A percentile compares a stretch with the other conserved stretches of the same genome.
phyloP scores from a whole-genome alignment of 2,113 vertebrate genomes.

The Syngnathus scovelli region DNA sequence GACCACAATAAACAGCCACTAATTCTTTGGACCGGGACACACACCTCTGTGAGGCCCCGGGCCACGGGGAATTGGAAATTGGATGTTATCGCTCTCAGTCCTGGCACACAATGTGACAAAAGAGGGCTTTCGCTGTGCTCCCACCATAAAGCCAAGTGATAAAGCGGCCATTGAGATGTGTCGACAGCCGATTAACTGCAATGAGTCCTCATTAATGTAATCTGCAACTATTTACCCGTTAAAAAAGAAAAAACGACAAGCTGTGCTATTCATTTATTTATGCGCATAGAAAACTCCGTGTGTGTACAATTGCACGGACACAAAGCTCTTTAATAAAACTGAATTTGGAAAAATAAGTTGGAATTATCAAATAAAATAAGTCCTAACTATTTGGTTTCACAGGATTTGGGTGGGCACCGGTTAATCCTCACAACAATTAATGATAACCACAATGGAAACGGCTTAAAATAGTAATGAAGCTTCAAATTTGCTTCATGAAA shows the following conservation, averaged over 20 bases:
- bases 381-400: neutral
- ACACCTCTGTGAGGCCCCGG: constrained; percentile 20
- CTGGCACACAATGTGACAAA: constrained; percentile 26
- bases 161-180: neutral
- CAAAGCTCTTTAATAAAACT: neutral
- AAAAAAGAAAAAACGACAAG: constrained; percentile 5
- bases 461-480: too few relatives aligned
- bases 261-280: neutral
- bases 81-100: constrained; percentile 36
- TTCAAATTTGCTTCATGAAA: too few relatives aligned
- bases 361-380: neutral
- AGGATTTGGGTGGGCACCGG: too few relatives aligned
- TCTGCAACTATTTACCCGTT: neutral
- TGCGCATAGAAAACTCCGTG: neutral
- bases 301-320: neutral
- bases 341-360: neutral
- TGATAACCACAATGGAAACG: too few relatives aligned
- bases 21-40: constrained; percentile 29
- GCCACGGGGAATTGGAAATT: constrained; percentile 40
- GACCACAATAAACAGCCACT: constrained; percentile 11
- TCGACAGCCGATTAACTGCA: neutral
- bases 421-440: too few relatives aligned
- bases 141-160: constrained; percentile 9
- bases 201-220: neutral
- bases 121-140: constrained; percentile 19